Conservation (phyloP, 2,113 vertebrate species). For the Empidonax traillii region DNA sequence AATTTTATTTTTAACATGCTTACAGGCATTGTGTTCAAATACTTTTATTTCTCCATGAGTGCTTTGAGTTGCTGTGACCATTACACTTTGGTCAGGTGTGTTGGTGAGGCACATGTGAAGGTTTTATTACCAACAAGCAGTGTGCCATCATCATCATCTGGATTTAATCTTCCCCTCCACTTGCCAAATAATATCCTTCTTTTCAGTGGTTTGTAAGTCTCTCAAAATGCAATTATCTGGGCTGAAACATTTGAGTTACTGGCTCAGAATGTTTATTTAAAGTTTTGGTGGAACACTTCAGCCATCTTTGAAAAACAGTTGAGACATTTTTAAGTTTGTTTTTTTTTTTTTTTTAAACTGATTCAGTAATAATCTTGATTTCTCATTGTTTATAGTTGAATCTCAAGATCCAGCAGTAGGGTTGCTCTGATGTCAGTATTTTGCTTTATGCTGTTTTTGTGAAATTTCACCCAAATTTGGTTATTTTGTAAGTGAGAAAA, state of each 20-base stretch:
- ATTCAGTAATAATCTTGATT: neutral
- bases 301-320: neutral
- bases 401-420: neutral
- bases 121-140: neutral
- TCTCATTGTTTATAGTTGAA: neutral
- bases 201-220: neutral
- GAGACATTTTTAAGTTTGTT: neutral
- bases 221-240: constrained; percentile 4
- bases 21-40: neutral
- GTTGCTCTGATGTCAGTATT: neutral
- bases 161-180: neutral
- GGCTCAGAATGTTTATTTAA: constrained; percentile 27
- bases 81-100: neutral
- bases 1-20: neutral
- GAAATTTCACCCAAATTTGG: neutral
- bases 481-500: neutral
- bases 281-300: neutral
- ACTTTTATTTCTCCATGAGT: neutral
- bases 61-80: neutral
- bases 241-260: neutral
- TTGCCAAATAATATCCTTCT: neutral
- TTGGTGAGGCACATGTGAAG: neutral
- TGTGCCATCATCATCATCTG: neutral
- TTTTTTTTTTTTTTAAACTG: neutral
- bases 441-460: neutral